Conservation (phyloP, 37 sponge, comb jelly and placozoan genomes). For the Ephydatia muelleri region DNA sequence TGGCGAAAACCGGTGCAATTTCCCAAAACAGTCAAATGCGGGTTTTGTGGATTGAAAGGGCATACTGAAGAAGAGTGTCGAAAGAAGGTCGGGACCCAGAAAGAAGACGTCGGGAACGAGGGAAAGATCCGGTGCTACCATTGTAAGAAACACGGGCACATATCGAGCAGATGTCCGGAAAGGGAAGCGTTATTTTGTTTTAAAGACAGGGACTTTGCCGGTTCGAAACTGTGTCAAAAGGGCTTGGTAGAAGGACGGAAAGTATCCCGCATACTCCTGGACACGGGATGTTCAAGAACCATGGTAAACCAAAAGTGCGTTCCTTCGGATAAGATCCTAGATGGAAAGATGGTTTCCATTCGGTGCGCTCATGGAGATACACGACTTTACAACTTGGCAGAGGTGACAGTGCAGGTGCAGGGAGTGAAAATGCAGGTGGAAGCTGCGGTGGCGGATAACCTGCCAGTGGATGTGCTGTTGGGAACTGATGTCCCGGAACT, state of each 20-base stretch:
- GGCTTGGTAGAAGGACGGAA: too few relatives aligned
- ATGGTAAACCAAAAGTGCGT: too few relatives aligned
- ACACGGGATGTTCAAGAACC: constrained; percentile 18
- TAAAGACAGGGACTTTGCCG: too few relatives aligned
- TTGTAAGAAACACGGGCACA: constrained; percentile 31
- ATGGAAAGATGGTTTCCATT: too few relatives aligned
- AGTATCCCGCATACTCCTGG: background rate
- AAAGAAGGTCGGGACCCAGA: background rate
- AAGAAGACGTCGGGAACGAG: background rate
- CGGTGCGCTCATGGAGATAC: constrained; percentile 48
- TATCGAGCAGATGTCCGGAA: constrained; percentile 10
- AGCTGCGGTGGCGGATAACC: constrained; percentile 16
- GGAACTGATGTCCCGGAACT: constrained; percentile 28
- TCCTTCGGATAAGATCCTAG: too few relatives aligned
- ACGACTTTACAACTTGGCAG: constrained; percentile 11
- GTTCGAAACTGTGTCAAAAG: too few relatives aligned
- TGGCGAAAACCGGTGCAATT: background rate
- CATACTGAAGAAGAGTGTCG: constrained; percentile 6
- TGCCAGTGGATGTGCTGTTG: constrained; percentile 34
- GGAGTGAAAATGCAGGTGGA: background rate
- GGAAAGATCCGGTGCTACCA: constrained; percentile 10
- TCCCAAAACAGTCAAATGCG: too few relatives aligned
- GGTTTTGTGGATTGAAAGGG: background rate
- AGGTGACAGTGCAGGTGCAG: constrained; percentile 4
- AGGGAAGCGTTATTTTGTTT: background rate